Conservation (phyloP, 2,888 invertebrate genomes). For the Morpho deidamia region DNA sequence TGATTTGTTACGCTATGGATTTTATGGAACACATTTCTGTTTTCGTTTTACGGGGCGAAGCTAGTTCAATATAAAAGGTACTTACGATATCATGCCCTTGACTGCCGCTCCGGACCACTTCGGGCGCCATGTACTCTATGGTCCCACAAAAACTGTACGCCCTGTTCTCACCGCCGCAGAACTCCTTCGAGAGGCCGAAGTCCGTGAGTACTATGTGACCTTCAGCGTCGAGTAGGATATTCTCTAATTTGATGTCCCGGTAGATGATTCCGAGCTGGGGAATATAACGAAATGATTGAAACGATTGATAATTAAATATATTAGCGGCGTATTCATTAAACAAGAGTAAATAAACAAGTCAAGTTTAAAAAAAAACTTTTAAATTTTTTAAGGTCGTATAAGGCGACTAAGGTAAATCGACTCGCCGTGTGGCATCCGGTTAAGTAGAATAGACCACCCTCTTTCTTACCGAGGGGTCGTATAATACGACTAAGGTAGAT, state of each 20-base stretch:
- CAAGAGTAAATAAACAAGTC: too few relatives aligned
- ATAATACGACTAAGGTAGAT: too few relatives aligned
- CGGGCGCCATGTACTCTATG: conserved; percentile 99
- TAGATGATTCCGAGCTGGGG: conserved; percentile 97
- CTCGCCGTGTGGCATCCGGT: too few relatives aligned
- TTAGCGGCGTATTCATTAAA: too few relatives aligned
- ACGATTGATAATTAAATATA: not conserved
- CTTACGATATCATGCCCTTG: conserved; percentile 97
- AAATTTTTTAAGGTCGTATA: too few relatives aligned
- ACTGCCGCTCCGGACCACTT: conserved; percentile 88
- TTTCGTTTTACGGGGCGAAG: too few relatives aligned
- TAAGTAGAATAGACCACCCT: too few relatives aligned
- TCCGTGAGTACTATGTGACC: conserved; percentile 98
- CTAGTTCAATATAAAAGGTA: conserved; percentile 38
- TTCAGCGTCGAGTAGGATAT: conserved; percentile 94
- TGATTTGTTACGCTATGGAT: too few relatives aligned
- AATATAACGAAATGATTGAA: conserved; percentile 7
- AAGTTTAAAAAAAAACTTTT: too few relatives aligned
- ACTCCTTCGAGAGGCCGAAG: conserved; percentile 98
- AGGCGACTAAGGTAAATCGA: too few relatives aligned
- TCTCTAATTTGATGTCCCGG: conserved; percentile 98
- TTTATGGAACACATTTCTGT: too few relatives aligned
- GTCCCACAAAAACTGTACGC: conserved; percentile 99
- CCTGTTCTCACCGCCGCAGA: conserved; percentile 85
- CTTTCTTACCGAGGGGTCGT: too few relatives aligned